These are phyloP conservation scores for Oncorhynchus nerka DNA, from an alignment of 2,113 vertebrate species.

Conservation along the genomic window DNA sequence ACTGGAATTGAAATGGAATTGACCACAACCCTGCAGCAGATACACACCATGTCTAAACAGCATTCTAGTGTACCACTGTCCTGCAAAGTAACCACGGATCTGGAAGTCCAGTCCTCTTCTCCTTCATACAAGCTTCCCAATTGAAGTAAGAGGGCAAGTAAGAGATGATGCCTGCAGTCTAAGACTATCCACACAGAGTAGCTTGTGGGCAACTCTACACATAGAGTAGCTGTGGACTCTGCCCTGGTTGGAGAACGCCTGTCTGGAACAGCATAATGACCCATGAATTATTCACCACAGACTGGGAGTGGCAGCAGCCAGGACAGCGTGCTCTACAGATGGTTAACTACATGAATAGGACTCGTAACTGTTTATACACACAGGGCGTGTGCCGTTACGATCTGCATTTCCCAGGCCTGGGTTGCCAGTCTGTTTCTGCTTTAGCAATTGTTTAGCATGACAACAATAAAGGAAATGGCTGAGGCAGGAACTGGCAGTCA, in stretches of 20 bases:
- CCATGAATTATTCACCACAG: constrained; percentile 53
- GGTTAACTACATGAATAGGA: neutral
- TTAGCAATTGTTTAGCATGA: neutral
- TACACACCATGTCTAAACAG: too few species aligned
- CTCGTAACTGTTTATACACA: neutral
- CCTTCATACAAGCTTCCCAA: too few species aligned
- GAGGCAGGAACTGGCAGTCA: neutral
- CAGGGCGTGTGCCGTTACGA: neutral
- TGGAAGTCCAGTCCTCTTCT: too few species aligned
- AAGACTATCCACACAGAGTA: neutral
- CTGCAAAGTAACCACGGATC: too few species aligned
- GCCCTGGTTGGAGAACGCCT: constrained; percentile 22
- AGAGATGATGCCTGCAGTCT: too few species aligned
- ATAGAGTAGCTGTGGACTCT: constrained; percentile 44
- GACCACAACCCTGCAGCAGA: neutral
- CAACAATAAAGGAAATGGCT: neutral
- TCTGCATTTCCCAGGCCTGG: neutral
- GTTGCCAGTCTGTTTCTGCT: neutral
- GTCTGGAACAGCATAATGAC: constrained; percentile 10
- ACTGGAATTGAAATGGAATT: too few species aligned
- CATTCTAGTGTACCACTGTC: too few species aligned
- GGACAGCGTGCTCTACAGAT: neutral
- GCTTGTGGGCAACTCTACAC: neutral
- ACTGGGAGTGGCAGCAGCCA: constrained; percentile 17
- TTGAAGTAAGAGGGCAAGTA: too few species aligned